Conservation (phyloP, 2,888 invertebrate genomes). For the Machimus rusticus region DNA sequence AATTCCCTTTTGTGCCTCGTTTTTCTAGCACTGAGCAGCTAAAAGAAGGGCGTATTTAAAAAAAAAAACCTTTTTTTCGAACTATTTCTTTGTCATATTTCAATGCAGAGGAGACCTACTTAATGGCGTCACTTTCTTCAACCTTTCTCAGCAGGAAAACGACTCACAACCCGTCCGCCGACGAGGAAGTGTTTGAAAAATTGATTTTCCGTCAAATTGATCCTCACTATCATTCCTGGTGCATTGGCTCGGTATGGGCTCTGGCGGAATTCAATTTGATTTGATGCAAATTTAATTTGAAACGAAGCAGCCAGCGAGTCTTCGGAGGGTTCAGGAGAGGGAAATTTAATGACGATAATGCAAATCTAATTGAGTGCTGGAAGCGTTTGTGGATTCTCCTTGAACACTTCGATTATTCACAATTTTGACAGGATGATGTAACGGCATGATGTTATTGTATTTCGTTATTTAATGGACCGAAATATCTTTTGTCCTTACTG, state of each 20-base stretch:
- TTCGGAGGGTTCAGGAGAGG: neutral
- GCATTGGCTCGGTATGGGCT: neutral
- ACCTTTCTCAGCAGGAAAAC: neutral
- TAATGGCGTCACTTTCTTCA: neutral
- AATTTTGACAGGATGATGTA: too few relatives aligned
- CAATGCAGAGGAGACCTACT: neutral
- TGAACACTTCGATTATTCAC: neutral
- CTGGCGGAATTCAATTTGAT: neutral
- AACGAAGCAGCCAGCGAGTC: neutral
- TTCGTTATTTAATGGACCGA: too few relatives aligned
- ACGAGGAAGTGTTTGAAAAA: neutral
- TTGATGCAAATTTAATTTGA: neutral
- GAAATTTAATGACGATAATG: neutral
- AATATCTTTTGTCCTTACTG: too few relatives aligned
- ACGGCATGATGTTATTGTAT: too few relatives aligned
- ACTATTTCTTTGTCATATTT: neutral
- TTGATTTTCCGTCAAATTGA: neutral
- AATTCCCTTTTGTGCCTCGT: neutral
- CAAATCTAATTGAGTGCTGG: neutral
- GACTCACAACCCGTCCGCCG: neutral
- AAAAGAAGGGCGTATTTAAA: neutral
- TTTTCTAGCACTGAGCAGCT: neutral
- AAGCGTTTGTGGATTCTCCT: neutral
- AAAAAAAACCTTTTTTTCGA: neutral
- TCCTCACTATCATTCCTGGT: neutral